These are phyloP conservation scores for Silurus lanzhouensis DNA, from an alignment of 2,797 vertebrate genomes.

Conservation along the genomic window DNA sequence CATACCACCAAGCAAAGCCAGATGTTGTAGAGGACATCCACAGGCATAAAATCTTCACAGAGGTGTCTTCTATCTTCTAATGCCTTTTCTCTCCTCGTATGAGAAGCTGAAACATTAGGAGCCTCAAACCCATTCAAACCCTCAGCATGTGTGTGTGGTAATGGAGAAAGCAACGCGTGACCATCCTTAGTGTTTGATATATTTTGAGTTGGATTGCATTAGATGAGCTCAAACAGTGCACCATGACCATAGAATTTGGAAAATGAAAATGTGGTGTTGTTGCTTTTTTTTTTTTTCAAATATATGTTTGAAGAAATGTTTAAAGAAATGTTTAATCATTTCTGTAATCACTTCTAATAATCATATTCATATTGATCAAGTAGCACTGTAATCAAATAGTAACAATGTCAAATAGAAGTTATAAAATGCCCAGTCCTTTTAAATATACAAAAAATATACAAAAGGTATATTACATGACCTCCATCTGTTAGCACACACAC, in stretches of 20 bases:
- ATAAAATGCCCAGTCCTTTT: not conserved
- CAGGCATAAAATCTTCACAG: not conserved
- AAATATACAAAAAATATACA: not conserved
- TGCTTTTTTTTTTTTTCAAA: no score
- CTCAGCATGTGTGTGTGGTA: not conserved
- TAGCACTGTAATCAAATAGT: not conserved
- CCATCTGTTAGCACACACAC: not conserved
- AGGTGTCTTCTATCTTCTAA: constrained; percentile 3
- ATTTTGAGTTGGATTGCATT: not conserved
- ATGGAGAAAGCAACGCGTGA: not conserved
- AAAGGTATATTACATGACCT: not conserved
- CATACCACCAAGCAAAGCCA: not conserved
- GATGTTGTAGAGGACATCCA: not conserved
- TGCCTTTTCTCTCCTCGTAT: not conserved
- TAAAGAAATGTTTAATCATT: no score
- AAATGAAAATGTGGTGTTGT: not conserved
- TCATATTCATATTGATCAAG: not conserved
- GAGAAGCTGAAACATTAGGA: not conserved
- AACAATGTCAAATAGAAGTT: not conserved
- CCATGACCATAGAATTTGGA: no score
- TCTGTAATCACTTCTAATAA: not conserved
- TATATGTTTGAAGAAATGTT: no score
- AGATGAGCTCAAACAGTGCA: not conserved
- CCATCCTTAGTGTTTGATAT: not conserved
- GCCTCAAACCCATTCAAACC: not conserved